These are phyloP conservation scores for Drosophila mulleri DNA, from an alignment of 2,888 invertebrate genomes.

Conservation along the genomic window DNA sequence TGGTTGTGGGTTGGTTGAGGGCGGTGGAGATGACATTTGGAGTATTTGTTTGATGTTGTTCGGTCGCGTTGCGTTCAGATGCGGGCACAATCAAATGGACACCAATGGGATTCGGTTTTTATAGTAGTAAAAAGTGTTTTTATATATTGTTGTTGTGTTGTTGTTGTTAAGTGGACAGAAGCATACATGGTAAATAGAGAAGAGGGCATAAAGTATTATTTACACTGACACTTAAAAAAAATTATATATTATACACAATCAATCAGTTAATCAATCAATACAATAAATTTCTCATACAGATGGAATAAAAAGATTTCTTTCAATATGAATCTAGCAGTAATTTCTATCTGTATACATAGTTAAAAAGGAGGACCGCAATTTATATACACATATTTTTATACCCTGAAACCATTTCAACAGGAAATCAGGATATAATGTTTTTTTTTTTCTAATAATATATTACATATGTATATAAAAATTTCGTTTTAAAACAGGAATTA, in stretches of 20 bases:
- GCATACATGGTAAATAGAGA: conserved; percentile 60
- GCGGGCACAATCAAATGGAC: conserved; percentile 23
- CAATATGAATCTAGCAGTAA: neutral
- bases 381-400: no score
- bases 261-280: conserved; percentile 22
- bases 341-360: no score
- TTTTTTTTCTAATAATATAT: no score
- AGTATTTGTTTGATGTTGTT: conserved; percentile 36
- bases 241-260: conserved; percentile 19
- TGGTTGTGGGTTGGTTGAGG: conserved; percentile 43
- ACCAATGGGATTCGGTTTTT: conserved; percentile 24
- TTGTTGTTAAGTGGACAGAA: conserved; percentile 51
- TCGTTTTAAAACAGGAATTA: neutral
- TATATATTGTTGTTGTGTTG: conserved; percentile 10
- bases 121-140: conserved; percentile 41
- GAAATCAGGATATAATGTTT: no score
- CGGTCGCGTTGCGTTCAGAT: conserved; percentile 30
- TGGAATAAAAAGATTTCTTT: neutral
- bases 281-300: neutral
- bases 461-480: no score
- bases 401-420: no score
- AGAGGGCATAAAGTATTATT: conserved; percentile 48
- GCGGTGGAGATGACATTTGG: conserved; percentile 50
- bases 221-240: conserved; percentile 22
- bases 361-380: no score